Evolutionary conservation across 2,113 vertebrate genomes (phyloP), one percentile per base, ranked within the genome.

Genomic region (Daubentonia madagascariensis): DNA sequence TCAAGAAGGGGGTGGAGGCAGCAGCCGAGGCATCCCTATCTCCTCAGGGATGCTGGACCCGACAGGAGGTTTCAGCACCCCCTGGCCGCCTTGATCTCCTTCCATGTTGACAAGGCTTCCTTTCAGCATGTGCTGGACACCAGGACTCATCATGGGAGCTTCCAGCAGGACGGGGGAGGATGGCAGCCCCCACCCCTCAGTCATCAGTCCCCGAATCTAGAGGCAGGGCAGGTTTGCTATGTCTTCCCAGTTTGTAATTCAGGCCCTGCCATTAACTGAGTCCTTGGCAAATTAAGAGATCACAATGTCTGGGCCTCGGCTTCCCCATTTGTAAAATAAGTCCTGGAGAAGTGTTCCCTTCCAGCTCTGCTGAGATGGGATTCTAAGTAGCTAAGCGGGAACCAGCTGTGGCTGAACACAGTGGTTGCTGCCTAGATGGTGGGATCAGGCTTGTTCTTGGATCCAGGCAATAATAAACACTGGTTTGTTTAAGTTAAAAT

Each of bases 41-140:
- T 94, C 50, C 83, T 81, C 2, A 0, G 90, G 97, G 94, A 96
- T 95, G 97, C 95, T 86, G 89, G 45, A 37, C 73, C 85, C 0
- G 1, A 12, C 89, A 68, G 94, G 1, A 96, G 76, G 54, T 89
- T 97, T 97, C 96, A 97, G 97, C 79, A 83, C 91, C 94, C 97
- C 70, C 79, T 0, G 37, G 85, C 68, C 1, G 50, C 96, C 96
- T 91, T 98, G 97, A 98, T 97, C 97, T 97, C 65, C 89, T 3
- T 1, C 2, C 32, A 59, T 83, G 25, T 85, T 75, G 94, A 97
- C 89, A 97, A 73, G 97, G 63, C 43, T 95, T 85, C 95, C 87
- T 98, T 68, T 97, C 78, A 96, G 37, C 65, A 93, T 89, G 59
- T 63, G 72, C 72, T 20, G 75, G 93, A 92, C 96, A 91, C 89